These are phyloP conservation scores for Siniperca obscura DNA, from an alignment of 2,797 vertebrate genomes.

Conservation along the genomic window DNA sequence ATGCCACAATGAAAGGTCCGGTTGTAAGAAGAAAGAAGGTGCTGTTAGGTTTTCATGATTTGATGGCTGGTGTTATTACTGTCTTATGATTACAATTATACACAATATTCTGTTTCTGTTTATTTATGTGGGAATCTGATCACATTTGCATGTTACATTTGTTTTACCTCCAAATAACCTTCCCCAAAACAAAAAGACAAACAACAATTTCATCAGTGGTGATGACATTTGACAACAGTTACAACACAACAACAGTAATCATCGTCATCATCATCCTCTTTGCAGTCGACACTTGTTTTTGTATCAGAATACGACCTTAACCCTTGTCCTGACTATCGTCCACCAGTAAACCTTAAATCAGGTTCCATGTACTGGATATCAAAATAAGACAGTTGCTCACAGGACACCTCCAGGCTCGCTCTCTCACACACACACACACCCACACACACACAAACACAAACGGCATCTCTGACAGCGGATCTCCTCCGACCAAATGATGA, in stretches of 20 bases:
- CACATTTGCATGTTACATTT: neutral
- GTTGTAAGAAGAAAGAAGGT: neutral
- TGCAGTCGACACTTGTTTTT: neutral
- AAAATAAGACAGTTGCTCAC: constrained; percentile 14
- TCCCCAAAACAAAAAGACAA: neutral
- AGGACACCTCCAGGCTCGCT: neutral
- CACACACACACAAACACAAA: constrained; percentile 6
- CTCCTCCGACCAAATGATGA: constrained; percentile 26
- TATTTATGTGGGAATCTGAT: neutral
- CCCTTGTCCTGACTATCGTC: neutral
- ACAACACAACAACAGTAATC: neutral
- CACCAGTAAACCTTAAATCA: neutral
- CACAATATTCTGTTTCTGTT: neutral
- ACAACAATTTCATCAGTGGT: neutral
- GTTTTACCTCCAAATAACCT: neutral
- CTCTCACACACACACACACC: neutral
- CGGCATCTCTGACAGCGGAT: neutral
- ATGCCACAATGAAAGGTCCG: constrained; percentile 7
- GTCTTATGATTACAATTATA: neutral
- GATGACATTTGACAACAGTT: neutral
- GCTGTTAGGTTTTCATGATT: neutral
- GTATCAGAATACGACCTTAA: neutral
- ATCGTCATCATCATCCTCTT: neutral
- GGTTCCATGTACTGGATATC: neutral
- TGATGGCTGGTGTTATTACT: neutral